phyloP scores from a whole-genome alignment of 2,113 vertebrate species.

The Lophochroa leadbeateri region DNA sequence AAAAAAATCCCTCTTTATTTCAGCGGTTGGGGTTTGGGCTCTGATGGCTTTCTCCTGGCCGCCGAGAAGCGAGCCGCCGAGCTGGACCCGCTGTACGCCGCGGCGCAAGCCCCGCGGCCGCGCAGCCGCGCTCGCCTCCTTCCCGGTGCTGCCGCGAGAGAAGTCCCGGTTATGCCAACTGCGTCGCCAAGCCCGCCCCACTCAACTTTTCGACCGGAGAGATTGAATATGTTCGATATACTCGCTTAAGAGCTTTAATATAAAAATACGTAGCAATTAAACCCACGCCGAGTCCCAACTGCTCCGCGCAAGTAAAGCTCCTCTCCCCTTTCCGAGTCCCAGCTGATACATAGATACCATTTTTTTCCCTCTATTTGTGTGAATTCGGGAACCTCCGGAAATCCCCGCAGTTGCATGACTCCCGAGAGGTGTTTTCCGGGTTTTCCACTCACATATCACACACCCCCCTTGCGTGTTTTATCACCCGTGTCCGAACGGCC shows the following conservation, averaged over 20 bases:
- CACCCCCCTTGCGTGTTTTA: not conserved
- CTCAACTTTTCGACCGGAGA: not conserved
- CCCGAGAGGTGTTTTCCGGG: fast-evolving
- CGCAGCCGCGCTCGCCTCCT: not conserved
- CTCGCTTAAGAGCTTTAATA: not conserved
- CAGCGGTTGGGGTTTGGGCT: not conserved
- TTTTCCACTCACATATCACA: not conserved
- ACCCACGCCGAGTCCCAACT: not conserved
- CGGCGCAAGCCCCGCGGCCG: not conserved
- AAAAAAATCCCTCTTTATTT: not conserved
- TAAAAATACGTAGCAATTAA: not conserved
- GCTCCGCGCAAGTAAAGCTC: not conserved
- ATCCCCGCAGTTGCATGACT: too few species aligned
- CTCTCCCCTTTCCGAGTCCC: not conserved
- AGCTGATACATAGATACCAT: fast-evolving
- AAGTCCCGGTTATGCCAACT: not conserved
- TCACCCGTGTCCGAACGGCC: not conserved
- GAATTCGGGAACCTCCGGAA: not conserved
- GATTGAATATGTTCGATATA: not conserved
- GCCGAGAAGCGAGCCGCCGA: not conserved
- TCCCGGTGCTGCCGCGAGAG: not conserved
- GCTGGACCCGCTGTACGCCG: not conserved
- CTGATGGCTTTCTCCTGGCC: not conserved
- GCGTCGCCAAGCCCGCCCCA: not conserved
- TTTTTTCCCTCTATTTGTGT: not conserved